phyloP scores from a whole-genome alignment of 2,888 invertebrate genomes.

The Altica lythri region DNA sequence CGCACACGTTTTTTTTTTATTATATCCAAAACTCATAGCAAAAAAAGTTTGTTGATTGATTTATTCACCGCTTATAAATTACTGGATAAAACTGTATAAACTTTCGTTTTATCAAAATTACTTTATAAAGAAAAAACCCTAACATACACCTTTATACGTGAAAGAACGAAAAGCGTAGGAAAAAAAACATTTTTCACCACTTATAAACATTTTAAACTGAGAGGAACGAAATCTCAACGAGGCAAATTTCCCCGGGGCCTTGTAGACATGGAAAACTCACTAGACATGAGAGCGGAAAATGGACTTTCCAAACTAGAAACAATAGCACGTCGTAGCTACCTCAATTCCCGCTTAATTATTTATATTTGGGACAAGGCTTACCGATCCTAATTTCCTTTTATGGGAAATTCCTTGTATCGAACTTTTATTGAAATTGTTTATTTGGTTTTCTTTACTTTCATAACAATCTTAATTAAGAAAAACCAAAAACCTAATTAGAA shows the following conservation, averaged over 20 bases:
- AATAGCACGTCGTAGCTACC: conserved; percentile 35
- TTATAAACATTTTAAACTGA: conserved; percentile 43
- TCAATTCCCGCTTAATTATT: conserved; percentile 37
- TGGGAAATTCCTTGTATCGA: conserved; percentile 13
- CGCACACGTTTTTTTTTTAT: too few species aligned
- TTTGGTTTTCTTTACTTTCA: neutral
- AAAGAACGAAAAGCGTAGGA: neutral
- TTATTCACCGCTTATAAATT: too few species aligned
- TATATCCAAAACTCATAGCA: too few species aligned
- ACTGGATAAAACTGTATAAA: too few species aligned
- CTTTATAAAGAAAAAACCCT: too few species aligned
- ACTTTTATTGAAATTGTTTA: conserved; percentile 10
- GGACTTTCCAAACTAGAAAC: conserved; percentile 43
- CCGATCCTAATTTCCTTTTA: conserved; percentile 18
- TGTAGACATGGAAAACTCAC: conserved; percentile 34
- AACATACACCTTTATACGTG: too few species aligned
- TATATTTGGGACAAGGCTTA: conserved; percentile 27
- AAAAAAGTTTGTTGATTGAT: too few species aligned
- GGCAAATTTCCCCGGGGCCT: conserved; percentile 41
- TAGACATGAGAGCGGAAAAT: conserved; percentile 41
- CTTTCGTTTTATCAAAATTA: too few species aligned
- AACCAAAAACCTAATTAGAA: too few species aligned
- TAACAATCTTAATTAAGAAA: too few species aligned
- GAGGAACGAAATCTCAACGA: conserved; percentile 41
- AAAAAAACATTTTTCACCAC: conserved; percentile 34